phyloP scores from a whole-genome alignment of 2,888 invertebrate genomes.

The Polia nebulosa region DNA sequence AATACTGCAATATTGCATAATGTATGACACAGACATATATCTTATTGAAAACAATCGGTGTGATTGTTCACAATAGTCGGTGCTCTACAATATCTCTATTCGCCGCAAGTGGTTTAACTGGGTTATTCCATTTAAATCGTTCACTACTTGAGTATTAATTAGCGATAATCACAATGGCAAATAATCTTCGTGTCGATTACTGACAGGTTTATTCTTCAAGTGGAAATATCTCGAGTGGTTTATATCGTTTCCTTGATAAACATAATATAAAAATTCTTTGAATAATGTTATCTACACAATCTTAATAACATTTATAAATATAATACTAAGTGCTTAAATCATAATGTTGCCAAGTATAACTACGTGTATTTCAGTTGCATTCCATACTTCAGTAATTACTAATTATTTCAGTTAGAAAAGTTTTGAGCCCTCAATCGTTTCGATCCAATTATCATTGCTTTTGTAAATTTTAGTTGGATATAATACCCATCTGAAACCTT shows the following conservation, averaged over 20 bases:
- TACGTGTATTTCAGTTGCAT: not conserved
- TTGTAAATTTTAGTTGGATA: constrained; percentile 18
- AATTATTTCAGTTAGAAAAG: not conserved
- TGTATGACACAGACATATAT: constrained; percentile 78
- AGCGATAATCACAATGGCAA: constrained; percentile 85
- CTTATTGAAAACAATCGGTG: constrained; percentile 78
- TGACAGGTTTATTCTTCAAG: constrained; percentile 81
- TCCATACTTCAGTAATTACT: not conserved
- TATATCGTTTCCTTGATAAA: constrained; percentile 76
- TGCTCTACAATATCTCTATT: constrained; percentile 78
- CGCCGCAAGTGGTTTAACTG: constrained; percentile 83
- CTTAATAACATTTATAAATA: constrained; percentile 44
- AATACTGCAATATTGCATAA: constrained; percentile 84
- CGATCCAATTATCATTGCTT: not conserved
- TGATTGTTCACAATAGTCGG: constrained; percentile 75
- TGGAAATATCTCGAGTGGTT: constrained; percentile 81
- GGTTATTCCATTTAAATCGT: constrained; percentile 88
- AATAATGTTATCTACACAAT: constrained; percentile 60
- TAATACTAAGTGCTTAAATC: constrained; percentile 33
- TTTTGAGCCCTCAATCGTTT: not conserved
- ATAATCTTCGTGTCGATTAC: constrained; percentile 83
- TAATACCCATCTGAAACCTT: constrained; percentile 24
- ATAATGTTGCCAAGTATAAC: constrained; percentile 8
- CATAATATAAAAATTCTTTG: constrained; percentile 66
- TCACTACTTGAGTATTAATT: constrained; percentile 85